Conservation (phyloP, 2,888 invertebrate genomes). For the Phasia obesa region DNA sequence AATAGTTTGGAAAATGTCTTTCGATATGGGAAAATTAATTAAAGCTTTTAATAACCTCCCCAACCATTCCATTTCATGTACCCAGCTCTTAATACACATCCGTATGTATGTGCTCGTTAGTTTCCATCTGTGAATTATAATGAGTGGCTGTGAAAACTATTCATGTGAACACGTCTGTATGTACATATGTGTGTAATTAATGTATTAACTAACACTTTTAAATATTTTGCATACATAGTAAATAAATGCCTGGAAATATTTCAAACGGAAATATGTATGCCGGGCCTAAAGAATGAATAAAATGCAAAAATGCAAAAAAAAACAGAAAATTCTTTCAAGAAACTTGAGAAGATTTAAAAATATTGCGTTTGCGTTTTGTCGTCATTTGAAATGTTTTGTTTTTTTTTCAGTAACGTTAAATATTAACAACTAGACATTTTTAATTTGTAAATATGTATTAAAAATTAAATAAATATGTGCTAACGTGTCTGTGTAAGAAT, state of each 20-base stretch:
- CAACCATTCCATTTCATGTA: neutral
- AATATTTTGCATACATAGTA: too few relatives aligned
- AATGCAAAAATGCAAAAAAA: constrained; percentile 27
- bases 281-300: constrained; percentile 22
- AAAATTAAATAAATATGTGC: neutral
- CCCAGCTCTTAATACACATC: neutral
- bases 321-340: constrained; percentile 14
- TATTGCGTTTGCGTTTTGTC: constrained; percentile 3
- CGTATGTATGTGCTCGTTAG: neutral
- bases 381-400: constrained; percentile 33
- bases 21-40: constrained; percentile 47
- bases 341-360: constrained; percentile 33
- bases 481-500: neutral
- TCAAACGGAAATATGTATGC: constrained; percentile 29
- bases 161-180: constrained; percentile 5
- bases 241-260: constrained; percentile 34
- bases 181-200: constrained; percentile 26
- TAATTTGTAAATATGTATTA: constrained; percentile 30
- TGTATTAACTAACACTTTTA: constrained; percentile 13
- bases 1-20: constrained; percentile 14
- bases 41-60: neutral
- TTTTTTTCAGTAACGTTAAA: constrained; percentile 20
- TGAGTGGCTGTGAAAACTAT: constrained; percentile 16
- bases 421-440: constrained; percentile 15
- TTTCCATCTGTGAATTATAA: neutral